Conservation (phyloP, 2,797 vertebrate species). For the Forpus xanthops region DNA sequence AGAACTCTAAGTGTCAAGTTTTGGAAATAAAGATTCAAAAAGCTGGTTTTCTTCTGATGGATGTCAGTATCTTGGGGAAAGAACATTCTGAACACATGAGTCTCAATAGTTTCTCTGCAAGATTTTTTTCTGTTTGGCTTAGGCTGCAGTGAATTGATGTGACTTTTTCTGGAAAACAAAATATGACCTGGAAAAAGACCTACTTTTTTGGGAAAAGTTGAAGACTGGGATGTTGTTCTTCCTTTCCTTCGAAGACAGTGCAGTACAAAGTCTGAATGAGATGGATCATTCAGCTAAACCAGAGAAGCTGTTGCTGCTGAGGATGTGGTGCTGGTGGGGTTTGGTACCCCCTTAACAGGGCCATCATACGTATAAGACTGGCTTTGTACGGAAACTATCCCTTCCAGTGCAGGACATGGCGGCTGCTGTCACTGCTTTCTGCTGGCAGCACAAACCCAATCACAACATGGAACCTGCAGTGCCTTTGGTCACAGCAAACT, state of each 20-base stretch:
- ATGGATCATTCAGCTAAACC: slow-evolving; percentile 14
- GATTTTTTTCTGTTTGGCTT: background rate
- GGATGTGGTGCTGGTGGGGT: background rate
- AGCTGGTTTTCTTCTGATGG: background rate
- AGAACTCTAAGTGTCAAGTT: background rate
- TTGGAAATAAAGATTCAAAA: slow-evolving; percentile 41
- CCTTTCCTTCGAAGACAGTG: background rate
- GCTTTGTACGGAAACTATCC: background rate
- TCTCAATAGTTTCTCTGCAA: background rate
- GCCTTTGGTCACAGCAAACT: background rate
- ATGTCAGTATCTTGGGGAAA: slow-evolving; percentile 11
- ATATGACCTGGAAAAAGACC: background rate
- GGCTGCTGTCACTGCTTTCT: background rate
- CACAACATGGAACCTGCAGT: background rate
- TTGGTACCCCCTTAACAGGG: background rate
- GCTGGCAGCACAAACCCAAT: background rate
- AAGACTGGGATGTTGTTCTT: background rate
- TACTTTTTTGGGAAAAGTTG: background rate
- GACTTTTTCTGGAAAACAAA: background rate
- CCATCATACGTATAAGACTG: background rate
- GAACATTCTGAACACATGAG: background rate
- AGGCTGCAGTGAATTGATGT: background rate
- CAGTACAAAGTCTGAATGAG: background rate
- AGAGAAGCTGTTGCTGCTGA: background rate
- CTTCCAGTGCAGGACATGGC: background rate